Evolutionary conservation across 2,888 invertebrate genomes (phyloP).

Genomic region (Diabrotica balteata): DNA sequence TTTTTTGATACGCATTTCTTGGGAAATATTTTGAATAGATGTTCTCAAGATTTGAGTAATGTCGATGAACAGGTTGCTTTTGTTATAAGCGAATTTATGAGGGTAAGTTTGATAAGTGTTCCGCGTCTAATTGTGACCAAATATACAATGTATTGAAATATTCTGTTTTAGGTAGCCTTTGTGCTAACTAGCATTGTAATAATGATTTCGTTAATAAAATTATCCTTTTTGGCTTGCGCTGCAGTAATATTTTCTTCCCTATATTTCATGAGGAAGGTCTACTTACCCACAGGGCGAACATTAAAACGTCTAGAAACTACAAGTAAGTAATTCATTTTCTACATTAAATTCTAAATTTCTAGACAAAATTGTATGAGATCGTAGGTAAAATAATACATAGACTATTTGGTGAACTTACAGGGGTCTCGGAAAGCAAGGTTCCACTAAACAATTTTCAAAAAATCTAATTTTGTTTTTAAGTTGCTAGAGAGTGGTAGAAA

Average conservation of each 20-base stretch:
- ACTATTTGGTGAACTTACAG: too few species aligned
- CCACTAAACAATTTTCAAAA: too few species aligned
- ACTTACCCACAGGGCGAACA: conserved; percentile 49
- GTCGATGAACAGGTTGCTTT: conserved; percentile 63
- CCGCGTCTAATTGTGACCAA: too few species aligned
- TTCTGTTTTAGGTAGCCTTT: conserved; percentile 36
- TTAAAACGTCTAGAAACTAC: conserved; percentile 50
- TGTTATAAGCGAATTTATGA: conserved; percentile 39
- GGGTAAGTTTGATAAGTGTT: conserved; percentile 34
- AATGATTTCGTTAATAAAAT: conserved; percentile 43
- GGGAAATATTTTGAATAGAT: conserved; percentile 64
- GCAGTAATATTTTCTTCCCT: conserved; percentile 41
- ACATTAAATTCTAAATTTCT: neutral
- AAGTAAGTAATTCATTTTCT: conserved; percentile 41
- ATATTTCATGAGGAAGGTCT: conserved; percentile 40
- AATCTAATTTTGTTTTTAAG: too few species aligned
- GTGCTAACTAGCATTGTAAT: conserved; percentile 39
- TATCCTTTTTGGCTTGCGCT: conserved; percentile 43
- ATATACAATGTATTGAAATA: too few species aligned
- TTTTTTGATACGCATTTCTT: conserved; percentile 55
- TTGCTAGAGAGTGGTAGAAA: too few species aligned
- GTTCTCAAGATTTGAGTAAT: conserved; percentile 74
- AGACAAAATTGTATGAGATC: too few species aligned
- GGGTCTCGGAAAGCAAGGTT: too few species aligned
- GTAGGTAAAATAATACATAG: too few species aligned